Evolutionary conservation across 2,113 vertebrate species (phyloP), one percentile per base, ranked within the genome.

Genomic region (Pachypanchax playfairii): DNA sequence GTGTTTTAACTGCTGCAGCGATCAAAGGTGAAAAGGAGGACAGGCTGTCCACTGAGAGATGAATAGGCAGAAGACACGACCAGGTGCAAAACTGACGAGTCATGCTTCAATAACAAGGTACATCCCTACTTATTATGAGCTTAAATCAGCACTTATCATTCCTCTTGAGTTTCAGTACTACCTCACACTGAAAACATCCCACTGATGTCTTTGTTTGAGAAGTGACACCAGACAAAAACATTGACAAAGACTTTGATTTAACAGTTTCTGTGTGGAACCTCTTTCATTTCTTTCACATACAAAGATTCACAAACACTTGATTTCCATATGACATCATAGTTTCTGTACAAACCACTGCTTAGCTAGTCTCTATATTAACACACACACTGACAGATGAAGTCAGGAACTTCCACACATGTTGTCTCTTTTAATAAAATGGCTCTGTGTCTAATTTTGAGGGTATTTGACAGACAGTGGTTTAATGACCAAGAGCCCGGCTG

Each of bases 381-480:
- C 43, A 33, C 52, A 56, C 46, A 50, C 56, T n/a, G n/a, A n/a
- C n/a, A n/a, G n/a, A n/a, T n/a, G n/a, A n/a, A n/a, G n/a, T n/a
- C n/a, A n/a, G n/a, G n/a, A n/a, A n/a, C n/a, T n/a, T n/a, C n/a
- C 43, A 56, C 38, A 52, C 50, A 66, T 25, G 39, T n/a, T 18
- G 39, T 77, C 65, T 15, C 35, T 64, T 77, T 62, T 64, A 75
- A 67, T 59, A 35, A 73, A 66, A 64, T 61, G 49, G 65, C 25
- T 28, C 43, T 35, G 68, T 58, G 54, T 80, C 73, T 84, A 80
- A 85, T 85, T 82, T 80, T 64, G 57, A 66, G 69, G 25, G 48
- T 61, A 80, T 83, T 82, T 88, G 83, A 89, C 71, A 69, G 84
- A 84, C 85, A 85, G 69, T 14, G 64, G 73, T 88, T 85, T 89